Base-by-base conservation (phyloP, 1,140 invertebrate species). In the Holotrichia oblita region DNA sequence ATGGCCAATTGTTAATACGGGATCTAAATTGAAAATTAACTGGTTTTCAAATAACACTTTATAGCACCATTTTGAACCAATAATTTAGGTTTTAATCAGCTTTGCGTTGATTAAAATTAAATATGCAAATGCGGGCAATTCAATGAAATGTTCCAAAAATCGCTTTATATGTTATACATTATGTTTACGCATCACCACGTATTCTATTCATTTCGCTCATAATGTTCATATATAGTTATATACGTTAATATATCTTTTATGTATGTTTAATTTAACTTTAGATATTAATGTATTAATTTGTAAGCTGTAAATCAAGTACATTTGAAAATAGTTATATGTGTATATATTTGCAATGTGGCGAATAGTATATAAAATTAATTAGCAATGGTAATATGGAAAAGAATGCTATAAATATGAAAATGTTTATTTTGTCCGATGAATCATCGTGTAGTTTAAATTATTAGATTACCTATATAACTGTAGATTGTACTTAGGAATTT, bases 101-200 rank as follows among this genome's bases (percentile, higher is more conserved):
- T 69, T 69, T n/a, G 61, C 61, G 61, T 69, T 69, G 61, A 69
- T 69, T 69, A 69, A 69, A 69, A 69, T 69, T 69, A 69, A 69
- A 69, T 69, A 69, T 69, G 61, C 61, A 69, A 69, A 69, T 69
- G 61, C 61, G 61, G 61, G 10, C 14, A 69, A 69, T 69, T 27
- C 61, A 20, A 69, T 27, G 61, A 69, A 69, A 69, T 22, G 22
- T 69, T 69, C 12, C 20, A 69, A 69, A 69, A 69, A 69, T 69
- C 27, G 27, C 24, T 69, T 69, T 27, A 34, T 34, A 69, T 69
- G 22, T 69, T 69, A 22, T 69, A 69, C 22, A 69, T 34, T 69
- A 69, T 69, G 61, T 69, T 69, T 34, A 69, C 61, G 61, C 61
- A 69, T 69, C 61, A 27, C 61, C 61, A 69, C 61, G 61, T 55